These are phyloP conservation scores for Pygoscelis antarcticus DNA, from an alignment of 2,113 vertebrate species.

Conservation along the genomic window DNA sequence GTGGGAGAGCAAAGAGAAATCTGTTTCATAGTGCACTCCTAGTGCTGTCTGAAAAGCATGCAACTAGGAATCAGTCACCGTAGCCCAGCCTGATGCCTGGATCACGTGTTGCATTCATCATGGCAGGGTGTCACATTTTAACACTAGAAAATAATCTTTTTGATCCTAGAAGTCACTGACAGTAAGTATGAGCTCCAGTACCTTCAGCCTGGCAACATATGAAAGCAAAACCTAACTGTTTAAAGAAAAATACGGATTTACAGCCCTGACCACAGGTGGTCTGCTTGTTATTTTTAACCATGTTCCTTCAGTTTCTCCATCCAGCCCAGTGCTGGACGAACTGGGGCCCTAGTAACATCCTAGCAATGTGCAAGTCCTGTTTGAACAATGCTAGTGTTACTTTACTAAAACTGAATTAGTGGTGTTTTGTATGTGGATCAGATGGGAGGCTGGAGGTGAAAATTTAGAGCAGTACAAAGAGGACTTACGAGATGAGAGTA, in stretches of 20 bases:
- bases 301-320: neutral
- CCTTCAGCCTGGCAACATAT: neutral
- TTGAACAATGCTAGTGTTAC: too few species aligned
- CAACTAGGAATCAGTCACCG: rapidly evolving
- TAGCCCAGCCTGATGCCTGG: neutral
- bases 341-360: neutral
- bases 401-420: neutral
- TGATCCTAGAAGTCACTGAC: neutral
- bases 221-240: neutral
- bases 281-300: neutral
- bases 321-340: neutral
- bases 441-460: neutral
- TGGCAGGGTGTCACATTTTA: rapidly evolving
- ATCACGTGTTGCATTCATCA: rapidly evolving
- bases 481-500: neutral
- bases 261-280: neutral
- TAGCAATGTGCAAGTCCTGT: rapidly evolving
- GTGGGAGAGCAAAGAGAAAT: neutral
- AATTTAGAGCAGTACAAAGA: neutral
- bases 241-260: neutral
- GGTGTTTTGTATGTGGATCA: neutral
- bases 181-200: neutral
- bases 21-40: neutral
- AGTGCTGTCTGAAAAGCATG: neutral
- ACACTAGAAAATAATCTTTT: neutral